phyloP scores from a whole-genome alignment of 2,113 vertebrate genomes.

The Nothocercus nigrocapillus region DNA sequence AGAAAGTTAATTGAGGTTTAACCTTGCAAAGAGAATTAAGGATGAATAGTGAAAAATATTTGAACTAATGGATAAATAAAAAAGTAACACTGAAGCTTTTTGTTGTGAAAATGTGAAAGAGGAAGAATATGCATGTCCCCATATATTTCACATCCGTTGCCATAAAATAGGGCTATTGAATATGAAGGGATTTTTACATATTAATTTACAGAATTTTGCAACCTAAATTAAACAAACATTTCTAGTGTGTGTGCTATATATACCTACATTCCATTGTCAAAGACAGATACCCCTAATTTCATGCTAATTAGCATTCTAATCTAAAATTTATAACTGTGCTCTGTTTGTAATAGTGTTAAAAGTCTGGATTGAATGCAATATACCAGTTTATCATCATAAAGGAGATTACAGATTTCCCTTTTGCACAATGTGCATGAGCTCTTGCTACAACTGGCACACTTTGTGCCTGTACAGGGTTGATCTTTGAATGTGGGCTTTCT shows the following conservation, averaged over 20 bases:
- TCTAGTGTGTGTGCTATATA: neutral
- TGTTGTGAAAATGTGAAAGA: rapidly evolving
- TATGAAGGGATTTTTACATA: neutral
- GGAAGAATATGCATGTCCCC: rapidly evolving
- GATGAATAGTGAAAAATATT: neutral
- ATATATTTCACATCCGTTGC: neutral
- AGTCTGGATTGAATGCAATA: neutral
- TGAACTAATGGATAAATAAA: neutral
- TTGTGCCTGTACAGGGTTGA: neutral
- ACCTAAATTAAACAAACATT: neutral
- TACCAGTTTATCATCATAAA: neutral
- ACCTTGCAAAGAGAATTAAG: neutral
- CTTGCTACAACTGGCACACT: neutral
- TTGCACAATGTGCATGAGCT: rapidly evolving
- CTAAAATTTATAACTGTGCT: neutral
- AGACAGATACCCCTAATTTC: neutral
- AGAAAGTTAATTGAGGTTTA: neutral
- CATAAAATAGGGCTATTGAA: neutral
- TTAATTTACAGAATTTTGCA: neutral
- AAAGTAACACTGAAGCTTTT: neutral
- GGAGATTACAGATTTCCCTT: neutral
- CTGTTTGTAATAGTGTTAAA: neutral
- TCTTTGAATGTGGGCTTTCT: neutral
- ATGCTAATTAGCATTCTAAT: neutral
- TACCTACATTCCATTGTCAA: neutral